A percentile compares a stretch with the other conserved stretches of the same genome.
Evolutionary conservation across 2,113 vertebrate genomes (phyloP).

Genomic region (Mus pahari): DNA sequence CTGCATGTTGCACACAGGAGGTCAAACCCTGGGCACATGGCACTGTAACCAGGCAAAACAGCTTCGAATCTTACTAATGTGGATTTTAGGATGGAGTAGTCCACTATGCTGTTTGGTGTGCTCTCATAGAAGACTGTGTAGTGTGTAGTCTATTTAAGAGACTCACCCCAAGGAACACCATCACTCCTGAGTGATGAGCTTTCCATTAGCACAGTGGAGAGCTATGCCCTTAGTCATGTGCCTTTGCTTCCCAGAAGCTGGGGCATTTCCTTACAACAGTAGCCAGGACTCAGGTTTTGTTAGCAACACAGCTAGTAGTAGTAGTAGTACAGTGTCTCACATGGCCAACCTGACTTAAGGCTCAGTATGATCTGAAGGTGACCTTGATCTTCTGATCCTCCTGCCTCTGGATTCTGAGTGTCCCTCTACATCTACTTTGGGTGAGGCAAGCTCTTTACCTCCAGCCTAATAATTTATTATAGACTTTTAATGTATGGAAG

Average conservation of each 20-base stretch:
- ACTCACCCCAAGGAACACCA: slow-evolving; percentile 45
- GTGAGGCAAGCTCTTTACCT: not conserved
- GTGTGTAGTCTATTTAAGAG: not conserved
- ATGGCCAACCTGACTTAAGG: not conserved
- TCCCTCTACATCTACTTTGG: not conserved
- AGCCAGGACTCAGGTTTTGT: slow-evolving; percentile 12
- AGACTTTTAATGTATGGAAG: not conserved
- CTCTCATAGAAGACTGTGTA: slow-evolving; percentile 54
- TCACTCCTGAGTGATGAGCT: not conserved
- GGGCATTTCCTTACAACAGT: not conserved
- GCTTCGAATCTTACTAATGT: slow-evolving; percentile 7
- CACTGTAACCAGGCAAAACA: not conserved
- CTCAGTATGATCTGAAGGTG: not conserved
- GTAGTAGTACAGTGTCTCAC: not conserved
- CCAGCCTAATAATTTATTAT: not conserved
- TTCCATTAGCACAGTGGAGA: not conserved
- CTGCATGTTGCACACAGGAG: not conserved
- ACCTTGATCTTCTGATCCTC: not conserved
- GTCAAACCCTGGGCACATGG: not conserved
- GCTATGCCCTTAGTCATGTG: not conserved
- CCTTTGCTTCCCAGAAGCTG: slow-evolving; percentile 33
- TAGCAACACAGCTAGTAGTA: not conserved
- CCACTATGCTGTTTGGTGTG: slow-evolving; percentile 16
- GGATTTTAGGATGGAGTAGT: slow-evolving; percentile 17
- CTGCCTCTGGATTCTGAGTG: not conserved